Percentiles rank a stretch among this genome's conserved stretches.
These are phyloP conservation scores for cat (Felis catus) DNA, from an alignment of 2,113 vertebrate species.

Conservation along the genomic window F.catus_Fca126_mat1.0 CM031424.1:8444501-8445000, in stretches of 20 bases:
- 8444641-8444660: background rate
- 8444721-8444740: background rate
- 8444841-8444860: background rate
- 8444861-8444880: background rate
- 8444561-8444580: background rate
- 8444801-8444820: background rate
- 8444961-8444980: conserved; percentile 49
- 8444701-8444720: background rate
- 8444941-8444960: background rate
- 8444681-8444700: background rate
- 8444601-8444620: background rate
- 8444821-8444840: background rate
- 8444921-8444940: background rate
- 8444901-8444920: background rate
- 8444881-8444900: background rate
- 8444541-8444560: background rate
- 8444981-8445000: background rate
- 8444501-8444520: no score
- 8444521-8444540: no score
- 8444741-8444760: background rate
- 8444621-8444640: background rate
- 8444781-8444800: no score
- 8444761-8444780: background rate
- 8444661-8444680: conserved; percentile 27
- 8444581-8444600: background rate